Evolutionary conservation across 2,888 invertebrate species (phyloP).

Genomic region (Lapara coniferarum): DNA sequence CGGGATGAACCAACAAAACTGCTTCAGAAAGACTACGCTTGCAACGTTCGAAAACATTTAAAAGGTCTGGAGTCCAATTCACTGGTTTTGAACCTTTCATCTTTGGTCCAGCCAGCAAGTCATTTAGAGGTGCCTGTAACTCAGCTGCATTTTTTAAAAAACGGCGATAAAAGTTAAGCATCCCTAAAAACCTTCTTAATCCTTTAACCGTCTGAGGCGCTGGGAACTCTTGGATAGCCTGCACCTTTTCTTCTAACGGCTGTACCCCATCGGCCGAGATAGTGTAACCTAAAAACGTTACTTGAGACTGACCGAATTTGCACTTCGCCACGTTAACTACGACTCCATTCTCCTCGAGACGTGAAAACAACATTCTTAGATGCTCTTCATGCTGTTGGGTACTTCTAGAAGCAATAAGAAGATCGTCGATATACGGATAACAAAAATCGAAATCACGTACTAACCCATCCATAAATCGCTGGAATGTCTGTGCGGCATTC

Average conservation of each 20-base stretch:
- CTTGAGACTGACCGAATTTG: constrained; percentile 25
- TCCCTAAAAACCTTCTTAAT: constrained; percentile 37
- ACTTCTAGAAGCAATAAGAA: constrained; percentile 24
- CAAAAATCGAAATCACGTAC: constrained; percentile 14
- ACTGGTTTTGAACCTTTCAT: constrained; percentile 45
- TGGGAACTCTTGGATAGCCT: constrained; percentile 8
- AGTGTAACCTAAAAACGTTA: constrained; percentile 26
- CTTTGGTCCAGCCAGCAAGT: constrained; percentile 36
- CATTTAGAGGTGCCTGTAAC: constrained; percentile 34
- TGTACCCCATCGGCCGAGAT: constrained; percentile 24
- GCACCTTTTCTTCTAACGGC: constrained; percentile 26
- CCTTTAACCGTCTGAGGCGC: constrained; percentile 27
- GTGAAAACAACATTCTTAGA: constrained; percentile 27
- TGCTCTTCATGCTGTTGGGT: constrained; percentile 26
- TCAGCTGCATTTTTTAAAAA: constrained; percentile 36
- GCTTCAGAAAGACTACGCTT: constrained; percentile 45
- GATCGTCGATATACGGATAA: constrained; percentile 27
- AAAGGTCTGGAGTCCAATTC: constrained; percentile 28
- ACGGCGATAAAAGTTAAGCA: constrained; percentile 39
- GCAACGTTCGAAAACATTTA: constrained; percentile 40
- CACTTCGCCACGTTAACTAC: constrained; percentile 30
- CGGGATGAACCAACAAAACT: constrained; percentile 52
- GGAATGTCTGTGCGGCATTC: constrained; percentile 59
- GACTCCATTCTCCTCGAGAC: constrained; percentile 28
- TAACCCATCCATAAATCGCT: constrained; percentile 48